phyloP scores from a whole-genome alignment of 2,888 invertebrate species.

The Leucophora obtusa region DNA sequence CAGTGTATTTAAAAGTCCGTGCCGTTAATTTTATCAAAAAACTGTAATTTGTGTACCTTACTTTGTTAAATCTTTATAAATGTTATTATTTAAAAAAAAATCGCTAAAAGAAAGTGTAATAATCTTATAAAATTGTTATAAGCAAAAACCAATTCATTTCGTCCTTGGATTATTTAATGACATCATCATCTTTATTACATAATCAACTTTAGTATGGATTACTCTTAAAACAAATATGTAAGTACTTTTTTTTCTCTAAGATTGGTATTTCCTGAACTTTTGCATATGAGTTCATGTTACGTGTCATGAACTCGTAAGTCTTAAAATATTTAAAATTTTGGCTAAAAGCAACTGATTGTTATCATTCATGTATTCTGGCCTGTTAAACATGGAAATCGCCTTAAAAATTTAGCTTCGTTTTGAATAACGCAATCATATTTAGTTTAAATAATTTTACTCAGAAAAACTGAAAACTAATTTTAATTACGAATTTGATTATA shows the following conservation, averaged over 20 bases:
- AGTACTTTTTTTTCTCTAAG: slow-evolving; percentile 20
- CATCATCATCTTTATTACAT: slow-evolving; percentile 42
- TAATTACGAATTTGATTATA: too few relatives aligned
- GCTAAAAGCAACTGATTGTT: too few relatives aligned
- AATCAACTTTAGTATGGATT: slow-evolving; percentile 41
- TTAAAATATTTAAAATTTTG: neutral
- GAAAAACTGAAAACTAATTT: too few relatives aligned
- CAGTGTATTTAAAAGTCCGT: slow-evolving; percentile 38
- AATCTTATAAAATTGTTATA: slow-evolving; percentile 12
- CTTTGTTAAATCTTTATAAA: slow-evolving; percentile 36
- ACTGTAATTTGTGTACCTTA: slow-evolving; percentile 60
- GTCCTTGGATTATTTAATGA: slow-evolving; percentile 52
- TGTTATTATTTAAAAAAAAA: slow-evolving; percentile 26
- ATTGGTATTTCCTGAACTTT: neutral
- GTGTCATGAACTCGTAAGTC: neutral
- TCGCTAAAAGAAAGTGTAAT: slow-evolving; percentile 30
- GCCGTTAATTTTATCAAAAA: slow-evolving; percentile 46
- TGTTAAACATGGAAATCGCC: too few relatives aligned
- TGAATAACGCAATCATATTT: too few relatives aligned
- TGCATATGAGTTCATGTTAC: neutral
- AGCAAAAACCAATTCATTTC: slow-evolving; percentile 1
- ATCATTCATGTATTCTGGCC: too few relatives aligned
- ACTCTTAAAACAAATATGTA: slow-evolving; percentile 44
- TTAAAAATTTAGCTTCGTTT: too few relatives aligned
- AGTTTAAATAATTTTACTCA: too few relatives aligned